A percentile compares a stretch with the other conserved stretches of the same genome.
These are phyloP conservation scores for Xerus rutilus DNA, from an alignment of 2,797 vertebrate genomes.

Conservation along the genomic window DNA sequence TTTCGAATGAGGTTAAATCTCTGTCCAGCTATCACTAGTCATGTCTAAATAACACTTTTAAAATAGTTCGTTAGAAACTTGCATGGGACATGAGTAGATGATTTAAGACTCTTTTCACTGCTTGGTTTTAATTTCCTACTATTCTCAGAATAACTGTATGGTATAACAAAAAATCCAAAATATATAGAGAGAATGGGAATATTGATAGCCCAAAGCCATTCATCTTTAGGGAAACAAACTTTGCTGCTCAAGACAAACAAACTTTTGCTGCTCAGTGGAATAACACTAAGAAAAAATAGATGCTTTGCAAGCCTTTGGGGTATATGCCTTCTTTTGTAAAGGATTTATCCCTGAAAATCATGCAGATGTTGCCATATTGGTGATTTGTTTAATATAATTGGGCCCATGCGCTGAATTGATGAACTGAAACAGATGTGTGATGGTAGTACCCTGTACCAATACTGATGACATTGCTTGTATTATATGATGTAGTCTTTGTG, in stretches of 20 bases:
- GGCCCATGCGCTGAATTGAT: constrained; percentile 76
- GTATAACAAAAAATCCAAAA: constrained; percentile 77
- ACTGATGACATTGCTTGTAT: background rate
- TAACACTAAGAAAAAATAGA: constrained; percentile 81
- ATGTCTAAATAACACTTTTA: background rate
- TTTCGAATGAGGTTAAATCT: background rate
- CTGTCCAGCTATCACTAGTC: background rate
- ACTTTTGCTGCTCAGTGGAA: constrained; percentile 50
- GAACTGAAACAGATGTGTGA: constrained; percentile 83
- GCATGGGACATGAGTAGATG: background rate
- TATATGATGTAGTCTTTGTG: background rate
- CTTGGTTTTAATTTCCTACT: background rate
- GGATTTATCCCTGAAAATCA: constrained; percentile 84
- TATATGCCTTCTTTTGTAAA: constrained; percentile 80
- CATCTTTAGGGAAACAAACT: constrained; percentile 74
- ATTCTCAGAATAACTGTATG: constrained; percentile 32
- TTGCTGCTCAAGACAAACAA: constrained; percentile 76
- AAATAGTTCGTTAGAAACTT: background rate
- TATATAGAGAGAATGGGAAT: constrained; percentile 47
- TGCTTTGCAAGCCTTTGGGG: constrained; percentile 81
- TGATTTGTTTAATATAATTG: constrained; percentile 84
- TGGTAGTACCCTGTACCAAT: constrained; percentile 37
- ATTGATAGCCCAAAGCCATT: constrained; percentile 72
- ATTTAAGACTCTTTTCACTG: background rate
- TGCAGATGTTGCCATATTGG: constrained; percentile 82